Conservation (phyloP, 2,888 invertebrate species). For the Sphecodes monilicornis region DNA sequence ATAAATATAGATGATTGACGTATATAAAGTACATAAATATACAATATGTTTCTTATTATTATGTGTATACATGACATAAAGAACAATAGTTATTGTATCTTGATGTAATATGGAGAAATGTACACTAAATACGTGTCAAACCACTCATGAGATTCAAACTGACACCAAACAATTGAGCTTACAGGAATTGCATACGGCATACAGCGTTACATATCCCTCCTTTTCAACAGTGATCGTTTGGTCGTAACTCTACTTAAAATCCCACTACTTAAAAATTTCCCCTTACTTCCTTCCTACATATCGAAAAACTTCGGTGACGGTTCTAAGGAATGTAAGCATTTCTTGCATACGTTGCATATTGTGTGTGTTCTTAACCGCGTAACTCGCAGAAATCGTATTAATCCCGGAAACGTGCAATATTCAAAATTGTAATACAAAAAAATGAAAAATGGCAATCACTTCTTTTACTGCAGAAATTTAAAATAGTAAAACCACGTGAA, state of each 20-base stretch:
- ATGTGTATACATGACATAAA: too few species aligned
- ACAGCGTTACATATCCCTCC: constrained; percentile 7
- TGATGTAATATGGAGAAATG: too few species aligned
- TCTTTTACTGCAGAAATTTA: background rate
- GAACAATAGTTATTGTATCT: too few species aligned
- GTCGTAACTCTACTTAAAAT: constrained; percentile 12
- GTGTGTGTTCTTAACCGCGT: background rate
- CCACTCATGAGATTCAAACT: background rate
- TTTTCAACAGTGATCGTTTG: constrained; percentile 9
- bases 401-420: background rate
- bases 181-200: constrained; percentile 17
- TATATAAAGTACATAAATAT: background rate
- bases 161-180: background rate
- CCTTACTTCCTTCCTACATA: constrained; percentile 42
- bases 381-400: background rate
- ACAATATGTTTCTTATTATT: background rate
- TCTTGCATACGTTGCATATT: constrained; percentile 13
- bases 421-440: background rate
- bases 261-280: constrained; percentile 30
- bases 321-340: constrained; percentile 62
- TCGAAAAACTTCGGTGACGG: constrained; percentile 60
- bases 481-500: background rate
- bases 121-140: background rate
- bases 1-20: background rate
- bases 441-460: background rate